Conservation (phyloP, 2,797 vertebrate genomes). For the Acrossocheilus fasciatus region DNA sequence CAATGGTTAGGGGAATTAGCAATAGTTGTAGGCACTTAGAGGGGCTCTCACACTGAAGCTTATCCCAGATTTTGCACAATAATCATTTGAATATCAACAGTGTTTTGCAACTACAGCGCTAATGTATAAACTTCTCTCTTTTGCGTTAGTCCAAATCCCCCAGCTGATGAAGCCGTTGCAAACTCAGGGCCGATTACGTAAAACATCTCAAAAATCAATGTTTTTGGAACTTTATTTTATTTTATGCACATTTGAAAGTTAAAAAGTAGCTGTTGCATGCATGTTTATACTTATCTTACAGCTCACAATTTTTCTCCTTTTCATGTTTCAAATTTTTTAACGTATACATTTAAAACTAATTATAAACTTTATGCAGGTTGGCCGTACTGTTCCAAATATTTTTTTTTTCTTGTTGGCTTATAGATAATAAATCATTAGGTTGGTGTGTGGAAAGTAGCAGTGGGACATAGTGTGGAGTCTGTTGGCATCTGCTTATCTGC, state of each 20-base stretch:
- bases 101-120: conserved; percentile 99
- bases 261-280: not conserved
- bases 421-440: conserved; percentile 61
- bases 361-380: conserved; percentile 41
- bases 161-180: conserved; percentile 84
- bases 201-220: not conserved
- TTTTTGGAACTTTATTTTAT: conserved; percentile 8
- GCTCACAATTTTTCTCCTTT: not conserved
- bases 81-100: conserved; percentile 99
- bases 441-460: conserved; percentile 56
- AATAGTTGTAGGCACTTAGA: conserved; percentile 99
- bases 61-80: conserved; percentile 99
- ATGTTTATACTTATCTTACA: not conserved
- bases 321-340: not conserved
- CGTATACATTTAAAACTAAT: conserved; percentile 18
- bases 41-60: conserved; percentile 99
- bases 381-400: conserved; percentile 33
- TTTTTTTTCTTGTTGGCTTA: conserved; percentile 51
- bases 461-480: conserved; percentile 53
- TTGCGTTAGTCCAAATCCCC: conserved; percentile 90
- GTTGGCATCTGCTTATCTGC: conserved; percentile 64
- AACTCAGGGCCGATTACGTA: conserved; percentile 75
- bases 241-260: not conserved
- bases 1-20: conserved; percentile 99
- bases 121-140: conserved; percentile 99